phyloP scores from a whole-genome alignment of 1,140 invertebrate genomes.

The Trichogramma pretiosum region DNA sequence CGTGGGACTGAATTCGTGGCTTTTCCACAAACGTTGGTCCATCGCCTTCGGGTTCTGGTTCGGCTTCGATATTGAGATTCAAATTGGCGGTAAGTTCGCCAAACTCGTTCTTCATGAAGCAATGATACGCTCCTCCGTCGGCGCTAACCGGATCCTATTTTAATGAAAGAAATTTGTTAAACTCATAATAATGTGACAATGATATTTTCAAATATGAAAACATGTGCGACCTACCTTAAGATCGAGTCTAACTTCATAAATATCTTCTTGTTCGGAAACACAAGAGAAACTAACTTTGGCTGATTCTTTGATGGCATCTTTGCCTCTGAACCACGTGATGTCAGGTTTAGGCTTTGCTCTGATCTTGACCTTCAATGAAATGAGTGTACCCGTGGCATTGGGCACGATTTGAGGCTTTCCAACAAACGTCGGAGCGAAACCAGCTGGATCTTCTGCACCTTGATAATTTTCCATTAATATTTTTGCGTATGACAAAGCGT shows the following conservation, averaged over 20 bases:
- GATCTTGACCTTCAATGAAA: conserved; percentile 92
- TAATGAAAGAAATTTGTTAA: too few relatives aligned
- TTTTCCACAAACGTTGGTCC: conserved; percentile 98
- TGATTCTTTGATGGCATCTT: conserved; percentile 73
- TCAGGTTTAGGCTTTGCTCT: conserved; percentile 85
- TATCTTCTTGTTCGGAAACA: conserved; percentile 67
- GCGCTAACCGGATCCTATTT: conserved; percentile 87
- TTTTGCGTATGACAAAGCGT: too few relatives aligned
- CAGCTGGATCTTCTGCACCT: conserved; percentile 82
- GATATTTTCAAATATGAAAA: too few relatives aligned
- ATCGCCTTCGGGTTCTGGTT: conserved; percentile 82
- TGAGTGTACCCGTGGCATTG: conserved; percentile 89
- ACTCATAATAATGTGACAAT: too few relatives aligned
- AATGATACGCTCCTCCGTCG: conserved; percentile 95
- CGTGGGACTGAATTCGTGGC: conserved; percentile 87
- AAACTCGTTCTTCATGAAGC: conserved; percentile 91
- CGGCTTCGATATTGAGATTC: conserved; percentile 94
- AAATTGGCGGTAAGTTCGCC: conserved; percentile 98
- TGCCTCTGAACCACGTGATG: conserved; percentile 84
- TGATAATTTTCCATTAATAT: too few relatives aligned
- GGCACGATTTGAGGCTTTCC: conserved; percentile 97
- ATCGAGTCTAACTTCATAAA: conserved; percentile 81
- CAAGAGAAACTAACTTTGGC: conserved; percentile 78
- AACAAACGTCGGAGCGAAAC: conserved; percentile 88
- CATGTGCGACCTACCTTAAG: conserved; percentile 60